Evolutionary conservation across 1,140 invertebrate species (phyloP).

Genomic region (Elysia chlorotica): DNA sequence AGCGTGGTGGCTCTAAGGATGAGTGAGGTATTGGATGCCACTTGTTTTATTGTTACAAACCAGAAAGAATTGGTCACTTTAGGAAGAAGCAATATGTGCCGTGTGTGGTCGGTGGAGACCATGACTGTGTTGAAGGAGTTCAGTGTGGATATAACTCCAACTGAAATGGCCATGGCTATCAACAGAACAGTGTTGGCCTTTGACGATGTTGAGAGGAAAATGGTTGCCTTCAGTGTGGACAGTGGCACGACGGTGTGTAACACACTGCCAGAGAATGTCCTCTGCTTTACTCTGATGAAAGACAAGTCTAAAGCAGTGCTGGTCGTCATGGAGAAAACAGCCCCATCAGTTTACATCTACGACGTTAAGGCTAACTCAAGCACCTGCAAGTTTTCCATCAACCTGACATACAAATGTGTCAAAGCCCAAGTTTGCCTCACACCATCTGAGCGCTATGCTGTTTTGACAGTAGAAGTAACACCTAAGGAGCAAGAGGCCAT

Average conservation of each 20-base stretch:
- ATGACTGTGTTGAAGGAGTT: conserved; percentile 8
- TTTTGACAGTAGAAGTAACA: conserved; percentile 20
- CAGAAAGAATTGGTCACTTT: conserved; percentile 31
- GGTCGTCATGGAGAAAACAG: conserved; percentile 18
- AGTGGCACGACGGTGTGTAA: conserved; percentile 2
- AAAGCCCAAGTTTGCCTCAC: conserved; percentile 32
- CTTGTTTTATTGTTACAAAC: conserved; percentile 23
- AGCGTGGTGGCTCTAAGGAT: no score
- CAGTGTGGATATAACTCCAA: conserved; percentile 22
- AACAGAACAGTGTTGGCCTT: neutral
- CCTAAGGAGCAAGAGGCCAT: conserved; percentile 39
- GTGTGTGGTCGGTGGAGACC: conserved; percentile 32
- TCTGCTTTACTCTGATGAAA: conserved; percentile 22
- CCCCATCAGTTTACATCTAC: conserved; percentile 28
- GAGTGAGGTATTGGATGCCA: no score
- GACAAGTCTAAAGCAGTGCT: conserved; percentile 21
- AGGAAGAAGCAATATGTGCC: conserved; percentile 19
- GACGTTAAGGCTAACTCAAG: conserved; percentile 26
- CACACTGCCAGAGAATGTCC: conserved; percentile 24
- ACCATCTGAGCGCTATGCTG: conserved; percentile 32
- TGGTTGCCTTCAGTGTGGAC: conserved; percentile 1
- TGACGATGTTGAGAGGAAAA: conserved; percentile 2
- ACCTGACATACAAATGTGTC: conserved; percentile 30
- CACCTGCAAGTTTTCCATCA: conserved; percentile 31
- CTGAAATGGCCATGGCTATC: conserved; percentile 20